phyloP scores from a whole-genome alignment of 2,797 vertebrate species.

The Mionectes olivaceus region DNA sequence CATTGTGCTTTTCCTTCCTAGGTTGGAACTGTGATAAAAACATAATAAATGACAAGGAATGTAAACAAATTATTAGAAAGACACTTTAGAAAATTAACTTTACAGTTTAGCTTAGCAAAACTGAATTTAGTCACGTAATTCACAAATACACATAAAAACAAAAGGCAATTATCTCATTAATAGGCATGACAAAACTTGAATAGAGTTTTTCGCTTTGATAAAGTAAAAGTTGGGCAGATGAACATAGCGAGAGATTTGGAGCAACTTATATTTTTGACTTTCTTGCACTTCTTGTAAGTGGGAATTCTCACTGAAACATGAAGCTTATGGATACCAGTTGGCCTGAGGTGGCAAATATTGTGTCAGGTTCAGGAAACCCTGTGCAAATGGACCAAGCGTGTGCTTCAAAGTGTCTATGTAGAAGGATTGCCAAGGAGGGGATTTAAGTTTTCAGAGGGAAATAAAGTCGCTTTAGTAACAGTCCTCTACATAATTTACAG shows the following conservation, averaged over 20 bases:
- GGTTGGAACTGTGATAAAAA: not conserved
- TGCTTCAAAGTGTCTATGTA: not conserved
- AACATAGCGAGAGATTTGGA: not conserved
- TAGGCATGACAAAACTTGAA: not conserved
- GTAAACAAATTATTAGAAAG: not conserved
- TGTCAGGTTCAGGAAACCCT: not conserved
- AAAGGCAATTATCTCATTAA: not conserved
- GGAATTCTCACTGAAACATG: not conserved
- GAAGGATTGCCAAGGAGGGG: not conserved
- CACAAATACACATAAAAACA: not conserved
- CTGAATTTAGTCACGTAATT: not conserved
- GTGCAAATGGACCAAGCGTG: not conserved
- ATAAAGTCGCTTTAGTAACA: not conserved
- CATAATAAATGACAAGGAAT: not conserved
- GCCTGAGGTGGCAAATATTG: not conserved
- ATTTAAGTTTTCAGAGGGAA: not conserved
- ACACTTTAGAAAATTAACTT: not conserved
- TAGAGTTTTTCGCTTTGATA: not conserved
- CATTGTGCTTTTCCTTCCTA: not conserved
- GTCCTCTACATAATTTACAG: not conserved
- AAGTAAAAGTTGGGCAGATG: not conserved
- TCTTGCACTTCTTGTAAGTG: not conserved
- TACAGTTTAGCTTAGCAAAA: not conserved
- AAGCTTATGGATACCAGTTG: not conserved
- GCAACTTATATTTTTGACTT: not conserved